These are phyloP conservation scores for Ctenopoma multispine DNA, from an alignment of 2,797 vertebrate genomes.

Conservation along the genomic window DNA sequence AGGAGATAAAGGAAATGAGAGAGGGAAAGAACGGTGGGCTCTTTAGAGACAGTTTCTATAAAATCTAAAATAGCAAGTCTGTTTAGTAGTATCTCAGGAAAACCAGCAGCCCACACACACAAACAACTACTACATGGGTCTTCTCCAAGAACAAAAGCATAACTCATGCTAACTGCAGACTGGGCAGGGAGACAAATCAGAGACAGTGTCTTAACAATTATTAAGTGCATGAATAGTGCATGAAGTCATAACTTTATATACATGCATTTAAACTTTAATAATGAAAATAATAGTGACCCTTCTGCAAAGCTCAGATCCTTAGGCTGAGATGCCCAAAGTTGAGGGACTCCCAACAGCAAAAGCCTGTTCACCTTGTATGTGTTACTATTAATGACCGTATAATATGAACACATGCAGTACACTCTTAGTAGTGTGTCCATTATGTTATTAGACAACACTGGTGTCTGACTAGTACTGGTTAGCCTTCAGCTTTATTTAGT, in stretches of 20 bases:
- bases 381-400: not conserved
- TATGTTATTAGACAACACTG: not conserved
- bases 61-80: conserved; percentile 36
- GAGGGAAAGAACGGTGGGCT: not conserved
- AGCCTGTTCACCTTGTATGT: not conserved
- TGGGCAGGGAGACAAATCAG: conserved; percentile 9
- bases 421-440: no score
- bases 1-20: conserved; percentile 5
- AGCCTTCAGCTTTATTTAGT: conserved; percentile 24
- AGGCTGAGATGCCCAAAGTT: not conserved
- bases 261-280: not conserved
- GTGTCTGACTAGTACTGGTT: not conserved
- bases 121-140: conserved; percentile 35
- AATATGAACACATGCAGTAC: not conserved
- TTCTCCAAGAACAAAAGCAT: conserved; percentile 37
- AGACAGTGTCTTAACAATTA: conserved; percentile 22
- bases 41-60: conserved; percentile 47
- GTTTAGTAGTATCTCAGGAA: conserved; percentile 41
- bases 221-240: not conserved
- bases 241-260: not conserved
- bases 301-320: not conserved
- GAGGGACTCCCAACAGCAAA: not conserved
- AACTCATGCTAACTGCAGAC: conserved; percentile 19
- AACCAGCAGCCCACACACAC: conserved; percentile 27
- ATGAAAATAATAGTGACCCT: not conserved